Conservation (phyloP, 2,888 invertebrate genomes). For the Drosophila histrio region DNA sequence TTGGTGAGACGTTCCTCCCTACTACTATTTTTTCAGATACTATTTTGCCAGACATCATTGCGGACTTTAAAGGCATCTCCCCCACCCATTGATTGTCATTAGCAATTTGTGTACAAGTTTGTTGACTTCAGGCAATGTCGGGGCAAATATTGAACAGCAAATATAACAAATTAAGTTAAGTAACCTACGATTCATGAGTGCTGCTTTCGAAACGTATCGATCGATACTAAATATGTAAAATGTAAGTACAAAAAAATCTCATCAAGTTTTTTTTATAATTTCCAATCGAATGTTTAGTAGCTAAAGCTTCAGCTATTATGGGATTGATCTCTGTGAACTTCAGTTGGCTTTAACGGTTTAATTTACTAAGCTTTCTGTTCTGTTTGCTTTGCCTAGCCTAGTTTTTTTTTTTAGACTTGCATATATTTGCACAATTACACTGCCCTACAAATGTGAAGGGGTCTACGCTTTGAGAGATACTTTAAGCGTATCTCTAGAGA, state of each 20-base stretch:
- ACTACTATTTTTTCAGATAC: background rate
- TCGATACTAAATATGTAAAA: background rate
- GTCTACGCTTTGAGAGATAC: too few relatives aligned
- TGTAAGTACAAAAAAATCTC: background rate
- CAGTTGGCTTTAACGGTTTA: conserved; percentile 25
- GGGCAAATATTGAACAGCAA: conserved; percentile 33
- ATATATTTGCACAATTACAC: conserved; percentile 2
- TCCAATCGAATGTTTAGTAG: background rate
- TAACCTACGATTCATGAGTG: background rate
- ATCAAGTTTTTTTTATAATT: background rate
- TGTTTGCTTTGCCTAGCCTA: conserved; percentile 7
- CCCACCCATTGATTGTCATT: conserved; percentile 10
- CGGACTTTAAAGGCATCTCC: conserved; percentile 1
- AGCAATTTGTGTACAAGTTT: conserved; percentile 25
- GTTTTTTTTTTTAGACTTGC: background rate
- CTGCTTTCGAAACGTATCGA: background rate
- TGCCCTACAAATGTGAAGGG: background rate
- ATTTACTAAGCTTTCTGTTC: conserved; percentile 1
- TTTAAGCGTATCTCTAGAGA: too few relatives aligned
- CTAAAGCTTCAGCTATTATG: background rate
- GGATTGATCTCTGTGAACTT: background rate
- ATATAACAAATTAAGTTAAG: conserved; percentile 33
- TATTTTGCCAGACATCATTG: background rate
- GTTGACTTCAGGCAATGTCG: conserved; percentile 15
- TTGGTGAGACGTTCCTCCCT: background rate